phyloP scores from a whole-genome alignment of 2,797 vertebrate species.

The Centroberyx gerrardi region DNA sequence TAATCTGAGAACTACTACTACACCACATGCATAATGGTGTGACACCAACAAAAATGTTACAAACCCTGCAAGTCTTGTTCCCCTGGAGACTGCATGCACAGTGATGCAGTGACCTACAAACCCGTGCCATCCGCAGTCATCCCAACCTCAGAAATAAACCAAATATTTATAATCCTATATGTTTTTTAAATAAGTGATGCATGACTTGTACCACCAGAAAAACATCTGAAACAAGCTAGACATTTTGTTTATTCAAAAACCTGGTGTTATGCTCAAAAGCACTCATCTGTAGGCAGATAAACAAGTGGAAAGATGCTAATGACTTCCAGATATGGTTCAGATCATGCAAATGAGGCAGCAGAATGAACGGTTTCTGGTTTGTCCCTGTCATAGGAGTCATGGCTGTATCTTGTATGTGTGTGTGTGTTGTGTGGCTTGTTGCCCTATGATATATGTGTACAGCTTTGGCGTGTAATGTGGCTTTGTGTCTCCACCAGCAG shows the following conservation, averaged over 20 bases:
- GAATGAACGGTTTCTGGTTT: constrained; percentile 68
- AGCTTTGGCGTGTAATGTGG: constrained; percentile 68
- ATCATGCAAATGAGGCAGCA: constrained; percentile 73
- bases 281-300: constrained; percentile 71
- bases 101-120: constrained; percentile 37
- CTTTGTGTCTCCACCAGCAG: constrained; percentile 77
- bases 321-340: constrained; percentile 69
- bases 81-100: constrained; percentile 1
- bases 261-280: constrained; percentile 44
- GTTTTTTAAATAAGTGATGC: constrained; percentile 49
- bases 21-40: not conserved
- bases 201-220: constrained; percentile 35
- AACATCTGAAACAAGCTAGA: constrained; percentile 41
- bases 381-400: constrained; percentile 67
- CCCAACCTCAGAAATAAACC: constrained; percentile 14
- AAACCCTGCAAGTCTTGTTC: constrained; percentile 16
- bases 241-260: constrained; percentile 61
- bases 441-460: constrained; percentile 61
- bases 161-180: constrained; percentile 10
- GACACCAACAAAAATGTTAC: constrained; percentile 7
- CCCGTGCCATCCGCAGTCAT: not conserved
- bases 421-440: constrained; percentile 55
- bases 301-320: constrained; percentile 78
- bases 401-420: constrained; percentile 40
- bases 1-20: not conserved